Evolutionary conservation across 1,140 invertebrate genomes (phyloP).

Genomic region (Acyrthosiphon pisum): DNA sequence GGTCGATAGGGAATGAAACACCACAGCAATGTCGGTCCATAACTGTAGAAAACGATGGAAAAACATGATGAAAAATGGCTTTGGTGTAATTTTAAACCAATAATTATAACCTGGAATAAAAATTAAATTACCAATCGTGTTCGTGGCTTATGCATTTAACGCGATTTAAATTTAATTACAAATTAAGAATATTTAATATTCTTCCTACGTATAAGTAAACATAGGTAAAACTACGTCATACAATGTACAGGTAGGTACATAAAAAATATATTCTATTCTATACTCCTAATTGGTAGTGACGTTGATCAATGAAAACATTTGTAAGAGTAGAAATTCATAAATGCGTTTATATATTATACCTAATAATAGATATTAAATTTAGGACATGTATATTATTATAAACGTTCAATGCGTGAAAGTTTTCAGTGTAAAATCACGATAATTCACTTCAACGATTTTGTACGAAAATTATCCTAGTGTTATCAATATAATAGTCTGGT

Average conservation of each 20-base stretch:
- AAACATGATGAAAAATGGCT: background rate
- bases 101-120: background rate
- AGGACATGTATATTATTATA: background rate
- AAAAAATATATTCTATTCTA: background rate
- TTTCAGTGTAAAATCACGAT: background rate
- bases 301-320: background rate
- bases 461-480: background rate
- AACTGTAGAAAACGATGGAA: background rate
- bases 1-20: background rate
- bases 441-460: background rate
- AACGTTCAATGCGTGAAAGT: background rate
- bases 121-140: background rate
- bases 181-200: background rate
- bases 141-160: background rate
- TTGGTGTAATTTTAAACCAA: background rate
- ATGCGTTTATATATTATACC: background rate
- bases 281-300: background rate
- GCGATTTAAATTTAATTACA: no score
- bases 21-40: background rate
- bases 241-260: background rate
- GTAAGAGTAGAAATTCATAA: background rate
- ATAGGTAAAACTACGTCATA: background rate
- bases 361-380: conserved; percentile 11
- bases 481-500: background rate
- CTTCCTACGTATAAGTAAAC: background rate